A percentile compares a stretch with the other conserved stretches of the same genome.
Evolutionary conservation across 37 sponge, comb jelly and placozoan species (phyloP).

Genomic region (Crambe crambe): DNA sequence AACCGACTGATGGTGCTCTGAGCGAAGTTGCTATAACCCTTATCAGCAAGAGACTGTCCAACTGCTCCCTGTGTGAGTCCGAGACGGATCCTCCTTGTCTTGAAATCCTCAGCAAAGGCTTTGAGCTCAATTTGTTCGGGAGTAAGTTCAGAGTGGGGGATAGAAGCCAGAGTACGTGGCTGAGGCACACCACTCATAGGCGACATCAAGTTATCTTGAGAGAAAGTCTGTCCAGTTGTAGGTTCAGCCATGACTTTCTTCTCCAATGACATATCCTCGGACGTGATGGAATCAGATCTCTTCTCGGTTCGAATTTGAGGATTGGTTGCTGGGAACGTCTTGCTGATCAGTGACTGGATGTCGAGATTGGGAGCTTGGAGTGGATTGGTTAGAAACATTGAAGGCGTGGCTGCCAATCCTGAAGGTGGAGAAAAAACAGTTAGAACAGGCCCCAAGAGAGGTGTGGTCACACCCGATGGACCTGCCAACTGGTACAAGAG

Average conservation of each 20-base stretch:
- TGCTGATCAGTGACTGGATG: neutral
- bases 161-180: constrained; percentile 50
- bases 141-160: constrained; percentile 46
- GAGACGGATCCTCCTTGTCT: constrained; percentile 64
- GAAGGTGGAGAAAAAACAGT: constrained; percentile 24
- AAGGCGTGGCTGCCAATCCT: neutral
- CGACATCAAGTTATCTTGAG: neutral
- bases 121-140: constrained; percentile 59
- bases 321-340: neutral
- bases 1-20: constrained; percentile 89
- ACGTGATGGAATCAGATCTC: neutral
- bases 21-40: constrained; percentile 86
- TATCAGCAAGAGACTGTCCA: constrained; percentile 74
- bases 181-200: neutral
- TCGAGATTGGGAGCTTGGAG: neutral
- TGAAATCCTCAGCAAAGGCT: constrained; percentile 83
- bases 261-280: neutral
- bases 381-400: neutral
- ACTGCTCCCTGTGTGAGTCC: constrained; percentile 87
- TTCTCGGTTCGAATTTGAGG: neutral
- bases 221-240: constrained; percentile 14
- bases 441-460: constrained; percentile 28
- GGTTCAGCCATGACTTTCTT: constrained; percentile 10
- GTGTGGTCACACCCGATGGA: neutral
- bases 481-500: neutral